Conservation (phyloP, 2,113 vertebrate species). For the Rhea americana region DNA sequence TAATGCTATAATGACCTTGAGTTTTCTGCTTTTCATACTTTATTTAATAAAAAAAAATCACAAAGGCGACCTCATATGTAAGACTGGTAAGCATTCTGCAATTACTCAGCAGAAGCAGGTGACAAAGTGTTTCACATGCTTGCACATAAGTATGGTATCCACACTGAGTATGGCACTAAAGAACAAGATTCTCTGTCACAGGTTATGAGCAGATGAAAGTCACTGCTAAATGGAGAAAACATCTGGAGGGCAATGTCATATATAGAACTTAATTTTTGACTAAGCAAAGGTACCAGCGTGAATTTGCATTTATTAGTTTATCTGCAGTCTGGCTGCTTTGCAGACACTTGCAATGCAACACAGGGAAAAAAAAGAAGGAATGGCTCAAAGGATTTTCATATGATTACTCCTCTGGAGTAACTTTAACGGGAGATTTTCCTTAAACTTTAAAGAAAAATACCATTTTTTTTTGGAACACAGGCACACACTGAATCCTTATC, state of each 20-base stretch:
- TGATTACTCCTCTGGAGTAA: background rate
- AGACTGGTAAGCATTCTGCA: background rate
- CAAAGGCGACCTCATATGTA: background rate
- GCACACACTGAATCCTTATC: background rate
- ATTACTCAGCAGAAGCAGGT: background rate
- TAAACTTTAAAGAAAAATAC: background rate
- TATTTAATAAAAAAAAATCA: background rate
- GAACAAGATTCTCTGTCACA: background rate
- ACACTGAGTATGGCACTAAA: background rate
- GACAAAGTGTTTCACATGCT: slow-evolving; percentile 5
- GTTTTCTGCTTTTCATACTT: background rate
- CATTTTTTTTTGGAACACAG: background rate
- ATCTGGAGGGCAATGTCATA: background rate
- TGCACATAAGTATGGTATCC: background rate
- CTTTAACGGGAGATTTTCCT: background rate
- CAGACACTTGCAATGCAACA: background rate
- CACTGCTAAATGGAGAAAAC: slow-evolving; percentile 26
- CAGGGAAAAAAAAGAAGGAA: background rate
- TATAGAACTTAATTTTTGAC: background rate
- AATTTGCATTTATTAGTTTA: slow-evolving; percentile 24
- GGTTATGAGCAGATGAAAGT: background rate
- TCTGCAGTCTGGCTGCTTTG: background rate
- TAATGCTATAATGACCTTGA: background rate
- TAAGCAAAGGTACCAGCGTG: background rate
- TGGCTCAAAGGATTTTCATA: background rate